Base-by-base conservation (phyloP, 2,113 vertebrate genomes). In the Myiozetetes cayanensis region DNA sequence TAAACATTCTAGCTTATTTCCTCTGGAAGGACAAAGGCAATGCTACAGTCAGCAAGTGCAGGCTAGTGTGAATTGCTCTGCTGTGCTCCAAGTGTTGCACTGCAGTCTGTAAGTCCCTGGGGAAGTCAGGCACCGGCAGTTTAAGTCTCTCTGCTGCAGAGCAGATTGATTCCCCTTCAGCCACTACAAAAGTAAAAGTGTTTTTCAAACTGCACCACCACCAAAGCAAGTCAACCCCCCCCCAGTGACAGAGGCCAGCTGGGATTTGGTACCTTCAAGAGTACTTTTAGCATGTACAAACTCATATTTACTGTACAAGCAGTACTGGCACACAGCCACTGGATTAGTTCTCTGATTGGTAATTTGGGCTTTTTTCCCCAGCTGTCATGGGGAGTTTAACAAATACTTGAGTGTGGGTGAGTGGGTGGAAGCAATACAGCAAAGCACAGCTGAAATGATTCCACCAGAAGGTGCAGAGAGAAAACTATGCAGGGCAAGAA, bases 351-450 rank as follows among this genome's bases (percentile, higher is more conserved):
- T 92, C 74, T 58, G 81, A 92, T 76, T 78, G 89, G 86, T 91
- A 90, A 96, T 74, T 84, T 89, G 73, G 96, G 76, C 19, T 79
- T 67, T 81, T 85, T 50, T 41, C 74, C 79, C 74, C 78, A 94
- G 87, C 89, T 96, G 84, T 87, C 83, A 93, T 27, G 53, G 74
- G 86, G 79, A 89, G 63, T 93, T 89, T 66, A 72, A 82, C 87
- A 90, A 87, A 86, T 71, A 96, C 31, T 71, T 30, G 2, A 81
- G 94, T 65, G 62, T 41, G 67, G 72, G 55, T 82, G 93, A 96
- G 81, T 82, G 89, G 84, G 89, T 94, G 74, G 91, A 78, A 93
- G 91, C 85, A 95, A 94, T 91, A 91, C 82, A 76, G 90, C 91
- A 77, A 87, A 72, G 80, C 87, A 90, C 55, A 86, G 90, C 87